Conservation (phyloP, 1,140 invertebrate genomes). For the Cotesia glomerata region DNA sequence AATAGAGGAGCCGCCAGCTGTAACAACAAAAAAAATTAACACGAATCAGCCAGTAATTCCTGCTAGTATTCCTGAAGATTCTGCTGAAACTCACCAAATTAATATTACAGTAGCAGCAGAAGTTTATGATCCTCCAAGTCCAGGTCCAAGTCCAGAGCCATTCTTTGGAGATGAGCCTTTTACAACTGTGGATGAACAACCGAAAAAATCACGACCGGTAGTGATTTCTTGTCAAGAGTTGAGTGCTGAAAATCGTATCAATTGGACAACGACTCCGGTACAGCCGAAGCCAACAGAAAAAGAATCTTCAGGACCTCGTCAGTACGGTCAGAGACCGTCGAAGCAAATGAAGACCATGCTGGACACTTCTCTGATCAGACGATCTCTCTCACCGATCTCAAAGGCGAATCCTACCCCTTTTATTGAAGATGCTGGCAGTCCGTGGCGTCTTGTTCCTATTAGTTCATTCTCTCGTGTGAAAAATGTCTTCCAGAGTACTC, state of each 20-base stretch:
- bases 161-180: neutral
- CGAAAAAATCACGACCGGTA: constrained; percentile 27
- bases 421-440: constrained; percentile 39
- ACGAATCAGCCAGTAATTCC: neutral
- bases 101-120: neutral
- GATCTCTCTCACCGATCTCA: constrained; percentile 50
- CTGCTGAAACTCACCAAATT: neutral
- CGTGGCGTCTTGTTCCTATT: constrained; percentile 42
- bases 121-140: neutral
- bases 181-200: neutral
- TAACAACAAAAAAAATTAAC: neutral
- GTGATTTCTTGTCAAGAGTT: constrained; percentile 27
- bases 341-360: constrained; percentile 32
- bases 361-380: constrained; percentile 44
- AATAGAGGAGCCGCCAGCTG: neutral
- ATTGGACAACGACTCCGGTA: constrained; percentile 21
- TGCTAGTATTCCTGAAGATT: neutral
- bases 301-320: constrained; percentile 35
- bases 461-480: constrained; percentile 42
- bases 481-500: constrained; percentile 50
- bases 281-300: constrained; percentile 23
- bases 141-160: neutral
- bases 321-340: constrained; percentile 25
- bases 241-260: constrained; percentile 22
- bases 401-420: constrained; percentile 28